Evolutionary conservation across 1,140 invertebrate species (phyloP), one percentile per base, ranked within the genome.

Genomic region (Lordiphosa collinella): DNA sequence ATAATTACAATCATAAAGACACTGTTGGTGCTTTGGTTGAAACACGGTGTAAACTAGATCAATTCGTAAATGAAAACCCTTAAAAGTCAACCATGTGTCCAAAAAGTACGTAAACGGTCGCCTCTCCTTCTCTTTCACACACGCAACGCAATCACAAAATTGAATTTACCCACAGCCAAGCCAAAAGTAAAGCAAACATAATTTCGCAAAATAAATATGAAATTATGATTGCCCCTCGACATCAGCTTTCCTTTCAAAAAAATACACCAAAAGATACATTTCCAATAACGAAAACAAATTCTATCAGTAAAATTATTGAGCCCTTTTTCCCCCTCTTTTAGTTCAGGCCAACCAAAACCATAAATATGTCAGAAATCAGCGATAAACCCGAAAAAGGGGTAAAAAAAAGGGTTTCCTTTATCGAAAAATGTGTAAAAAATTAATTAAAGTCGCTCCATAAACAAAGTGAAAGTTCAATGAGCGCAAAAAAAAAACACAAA

Each of bases 171-270:
- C 11, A 9, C 37, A 55, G 43, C 48, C 64, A 60, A 57, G 18
- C 2, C 18, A 46, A 56, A 72, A 63, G 32, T 63, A 72, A 82
- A 82, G 57, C 72, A 84, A 82, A 82, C 62, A 76, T 64, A 50
- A 69, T 82, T 82, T 84, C 57, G 56, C 63, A 69, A 65, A 65
- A 54, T 72, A 82, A 84, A 82, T 84, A 82, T 67, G 62, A 73
- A 82, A 78, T 84, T 82, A 82, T 82, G 78, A 84, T 18, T 18
- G 18, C 18, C 18, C 18, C 18, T 18, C 18, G 18, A 18, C 18
- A 18, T 18, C 18, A 18, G n/a, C n/a, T n/a, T n/a, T n/a, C n/a
- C n/a, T n/a, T n/a, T n/a, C n/a, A n/a, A n/a, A n/a, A n/a, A 18
- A 18, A 18, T 4, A 18, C 18, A 18, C 3, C 0, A 56, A 44